Percentiles rank a stretch among this genome's conserved stretches.
Conservation (phyloP, 2,113 vertebrate species). For the Corythornis madagascariensis region DNA sequence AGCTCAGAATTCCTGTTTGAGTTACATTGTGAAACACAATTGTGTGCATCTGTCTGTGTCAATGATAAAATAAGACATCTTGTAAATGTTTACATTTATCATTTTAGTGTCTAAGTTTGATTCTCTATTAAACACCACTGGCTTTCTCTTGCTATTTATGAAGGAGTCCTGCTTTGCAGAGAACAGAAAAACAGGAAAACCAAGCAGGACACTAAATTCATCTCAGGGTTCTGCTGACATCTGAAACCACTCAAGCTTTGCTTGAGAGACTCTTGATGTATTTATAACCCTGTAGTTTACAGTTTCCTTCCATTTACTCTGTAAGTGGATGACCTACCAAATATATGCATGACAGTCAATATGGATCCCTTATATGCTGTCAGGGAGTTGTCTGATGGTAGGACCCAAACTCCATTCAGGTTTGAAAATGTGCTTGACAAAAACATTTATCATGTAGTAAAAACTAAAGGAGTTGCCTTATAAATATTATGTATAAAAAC, state of each 20-base stretch:
- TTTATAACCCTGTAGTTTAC: slow-evolving; percentile 19
- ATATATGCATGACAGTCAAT: not conserved
- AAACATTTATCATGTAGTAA: not conserved
- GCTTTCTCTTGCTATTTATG: not conserved
- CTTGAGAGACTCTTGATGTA: not conserved
- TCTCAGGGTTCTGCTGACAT: slow-evolving; percentile 18
- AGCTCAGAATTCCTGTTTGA: not conserved
- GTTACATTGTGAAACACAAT: not conserved
- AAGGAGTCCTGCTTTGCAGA: not conserved
- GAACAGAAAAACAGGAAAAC: not conserved
- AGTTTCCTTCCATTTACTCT: not conserved
- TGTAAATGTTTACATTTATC: not conserved
- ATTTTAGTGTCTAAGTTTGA: not conserved
- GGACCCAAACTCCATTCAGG: not conserved
- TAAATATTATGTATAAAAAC: not conserved
- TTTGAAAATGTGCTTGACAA: not conserved
- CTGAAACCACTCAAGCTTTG: slow-evolving; percentile 15
- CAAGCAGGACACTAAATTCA: not conserved
- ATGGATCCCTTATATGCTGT: not conserved
- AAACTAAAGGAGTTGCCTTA: not conserved
- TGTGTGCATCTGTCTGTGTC: not conserved
- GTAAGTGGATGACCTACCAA: not conserved
- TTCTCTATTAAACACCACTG: not conserved
- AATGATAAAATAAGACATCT: not conserved
- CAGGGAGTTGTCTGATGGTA: not conserved